Conservation (phyloP, 1,140 invertebrate genomes). For the Drosophila jambulina region DNA sequence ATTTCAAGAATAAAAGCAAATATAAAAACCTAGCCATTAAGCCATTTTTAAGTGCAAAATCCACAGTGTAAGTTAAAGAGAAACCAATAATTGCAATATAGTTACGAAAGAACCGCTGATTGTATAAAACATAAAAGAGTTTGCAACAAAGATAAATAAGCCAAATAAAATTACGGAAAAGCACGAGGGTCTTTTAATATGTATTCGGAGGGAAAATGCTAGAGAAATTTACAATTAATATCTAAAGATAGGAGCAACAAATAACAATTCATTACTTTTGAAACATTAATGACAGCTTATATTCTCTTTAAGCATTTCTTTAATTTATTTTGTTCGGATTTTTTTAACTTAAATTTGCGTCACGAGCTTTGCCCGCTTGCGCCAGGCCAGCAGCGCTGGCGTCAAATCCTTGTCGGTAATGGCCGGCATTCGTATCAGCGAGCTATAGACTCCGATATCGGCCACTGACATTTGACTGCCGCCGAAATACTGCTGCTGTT, state of each 20-base stretch:
- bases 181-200: not conserved
- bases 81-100: conserved; percentile 64
- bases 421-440: conserved; percentile 74
- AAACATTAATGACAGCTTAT: not conserved
- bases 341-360: conserved; percentile 60
- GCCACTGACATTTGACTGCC: conserved; percentile 77
- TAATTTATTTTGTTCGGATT: conserved; percentile 44
- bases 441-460: conserved; percentile 80
- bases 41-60: conserved; percentile 72
- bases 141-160: conserved; percentile 78
- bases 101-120: conserved; percentile 48
- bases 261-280: not conserved
- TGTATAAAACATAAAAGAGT: conserved; percentile 64
- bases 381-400: conserved; percentile 72
- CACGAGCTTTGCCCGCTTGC: conserved; percentile 71
- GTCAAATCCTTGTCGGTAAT: conserved; percentile 78
- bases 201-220: not conserved
- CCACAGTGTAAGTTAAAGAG: conserved; percentile 22
- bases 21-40: conserved; percentile 58
- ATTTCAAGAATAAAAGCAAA: conserved; percentile 69
- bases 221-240: not conserved
- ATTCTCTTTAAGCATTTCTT: not conserved
- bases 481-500: conserved; percentile 78
- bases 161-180: conserved; percentile 72
- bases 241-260: no score